These are phyloP conservation scores for Daphoenositta chrysoptera DNA, from an alignment of 2,113 vertebrate genomes.

Conservation along the genomic window DNA sequence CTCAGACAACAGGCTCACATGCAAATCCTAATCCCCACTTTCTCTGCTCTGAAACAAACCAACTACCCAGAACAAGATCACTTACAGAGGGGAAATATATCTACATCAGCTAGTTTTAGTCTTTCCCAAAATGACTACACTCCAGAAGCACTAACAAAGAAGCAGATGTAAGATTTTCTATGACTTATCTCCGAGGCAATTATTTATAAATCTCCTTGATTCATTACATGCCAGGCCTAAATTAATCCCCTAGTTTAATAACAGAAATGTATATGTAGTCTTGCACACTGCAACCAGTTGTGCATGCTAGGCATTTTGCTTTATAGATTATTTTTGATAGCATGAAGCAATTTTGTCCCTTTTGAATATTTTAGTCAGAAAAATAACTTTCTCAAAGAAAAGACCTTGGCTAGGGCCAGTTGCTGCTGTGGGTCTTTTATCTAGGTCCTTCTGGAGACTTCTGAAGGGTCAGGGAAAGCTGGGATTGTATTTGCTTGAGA, in stretches of 20 bases:
- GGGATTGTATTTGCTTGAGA: not conserved
- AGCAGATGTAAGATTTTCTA: constrained; percentile 54
- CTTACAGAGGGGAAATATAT: not conserved
- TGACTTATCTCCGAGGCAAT: constrained; percentile 36
- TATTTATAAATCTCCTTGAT: constrained; percentile 47
- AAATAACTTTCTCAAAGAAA: not conserved
- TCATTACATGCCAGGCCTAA: constrained; percentile 25
- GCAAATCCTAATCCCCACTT: not conserved
- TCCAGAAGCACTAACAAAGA: constrained; percentile 54
- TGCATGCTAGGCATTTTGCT: constrained; percentile 13
- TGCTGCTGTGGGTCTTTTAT: not conserved
- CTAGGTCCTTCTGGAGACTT: not conserved
- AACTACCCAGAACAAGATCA: not conserved
- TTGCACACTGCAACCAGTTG: not conserved
- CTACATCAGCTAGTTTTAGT: constrained; percentile 9
- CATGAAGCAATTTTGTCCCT: not conserved
- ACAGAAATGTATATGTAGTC: not conserved
- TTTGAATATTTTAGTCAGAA: not conserved
- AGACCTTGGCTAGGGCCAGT: not conserved
- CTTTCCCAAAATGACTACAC: constrained; percentile 42
- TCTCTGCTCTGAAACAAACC: not conserved
- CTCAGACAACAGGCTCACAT: not conserved
- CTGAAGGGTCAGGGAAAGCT: not conserved
- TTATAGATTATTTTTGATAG: not conserved
- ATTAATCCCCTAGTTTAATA: constrained; percentile 28